These are phyloP conservation scores for Oryctes rhinoceros DNA, from an alignment of 1,140 invertebrate species.

Conservation along the genomic window DNA sequence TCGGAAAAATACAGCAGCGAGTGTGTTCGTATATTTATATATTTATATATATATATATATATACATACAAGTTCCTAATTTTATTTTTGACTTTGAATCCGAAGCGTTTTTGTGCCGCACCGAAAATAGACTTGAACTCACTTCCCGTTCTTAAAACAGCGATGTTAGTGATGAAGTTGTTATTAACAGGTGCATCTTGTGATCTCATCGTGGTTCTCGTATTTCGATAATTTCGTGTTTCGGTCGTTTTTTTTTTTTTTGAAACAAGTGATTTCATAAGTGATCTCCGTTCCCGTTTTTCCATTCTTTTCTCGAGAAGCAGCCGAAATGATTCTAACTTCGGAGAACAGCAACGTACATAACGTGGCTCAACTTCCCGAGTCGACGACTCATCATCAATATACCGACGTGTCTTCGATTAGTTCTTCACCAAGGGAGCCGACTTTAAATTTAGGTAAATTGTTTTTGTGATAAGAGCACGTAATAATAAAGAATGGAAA, in stretches of 20 bases:
- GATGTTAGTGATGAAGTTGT: slow-evolving; percentile 27
- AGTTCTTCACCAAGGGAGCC: slow-evolving; percentile 53
- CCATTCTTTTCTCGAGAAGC: background rate
- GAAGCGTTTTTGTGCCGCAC: background rate
- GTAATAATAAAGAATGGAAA: background rate
- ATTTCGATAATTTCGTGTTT: background rate
- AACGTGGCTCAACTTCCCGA: slow-evolving; percentile 53
- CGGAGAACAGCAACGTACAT: slow-evolving; percentile 56
- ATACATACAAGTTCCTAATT: slow-evolving; percentile 28
- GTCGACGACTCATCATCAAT: slow-evolving; percentile 47
- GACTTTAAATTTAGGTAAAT: slow-evolving; percentile 59
- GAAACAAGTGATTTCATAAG: background rate
- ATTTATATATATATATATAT: too few relatives aligned
- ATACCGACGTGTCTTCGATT: slow-evolving; percentile 48
- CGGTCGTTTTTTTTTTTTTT: background rate
- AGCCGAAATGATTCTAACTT: slow-evolving; percentile 57
- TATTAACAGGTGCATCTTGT: slow-evolving; percentile 31
- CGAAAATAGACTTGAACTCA: slow-evolving; percentile 15
- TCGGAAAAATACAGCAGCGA: background rate
- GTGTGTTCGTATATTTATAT: background rate
- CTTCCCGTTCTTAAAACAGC: background rate
- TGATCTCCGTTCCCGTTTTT: background rate
- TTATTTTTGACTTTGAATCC: slow-evolving; percentile 33
- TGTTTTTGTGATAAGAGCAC: slow-evolving; percentile 5
- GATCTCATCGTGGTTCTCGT: slow-evolving; percentile 23